These are phyloP conservation scores for Acrocephalus arundinaceus DNA, from an alignment of 2,113 vertebrate genomes.

Conservation along the genomic window DNA sequence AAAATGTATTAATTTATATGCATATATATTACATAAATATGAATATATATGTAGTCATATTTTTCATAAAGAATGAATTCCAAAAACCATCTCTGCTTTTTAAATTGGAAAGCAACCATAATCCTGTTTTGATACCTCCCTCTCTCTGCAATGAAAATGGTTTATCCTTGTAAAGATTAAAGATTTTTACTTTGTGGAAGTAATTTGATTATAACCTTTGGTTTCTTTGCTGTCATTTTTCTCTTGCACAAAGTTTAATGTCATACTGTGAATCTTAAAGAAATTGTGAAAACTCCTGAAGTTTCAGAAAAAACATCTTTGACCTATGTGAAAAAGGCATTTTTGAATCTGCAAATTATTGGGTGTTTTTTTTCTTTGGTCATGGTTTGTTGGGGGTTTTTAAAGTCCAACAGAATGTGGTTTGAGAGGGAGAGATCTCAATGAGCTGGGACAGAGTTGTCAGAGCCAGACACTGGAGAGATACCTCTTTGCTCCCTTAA, in stretches of 20 bases:
- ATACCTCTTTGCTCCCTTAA: constrained; percentile 13
- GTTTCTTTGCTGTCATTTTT: neutral
- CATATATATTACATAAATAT: constrained; percentile 24
- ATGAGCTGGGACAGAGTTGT: neutral
- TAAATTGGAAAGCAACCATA: neutral
- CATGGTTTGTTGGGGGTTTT: neutral
- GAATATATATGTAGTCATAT: neutral
- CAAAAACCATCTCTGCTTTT: neutral
- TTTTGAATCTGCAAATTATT: neutral
- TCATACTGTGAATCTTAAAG: neutral
- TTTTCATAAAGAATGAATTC: neutral
- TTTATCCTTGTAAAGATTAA: neutral
- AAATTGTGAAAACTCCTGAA: neutral
- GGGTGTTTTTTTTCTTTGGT: accelerated
- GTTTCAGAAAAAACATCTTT: neutral
- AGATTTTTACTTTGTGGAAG: neutral
- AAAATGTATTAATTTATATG: neutral
- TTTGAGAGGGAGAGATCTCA: neutral
- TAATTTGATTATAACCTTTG: neutral
- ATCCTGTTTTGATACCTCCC: neutral
- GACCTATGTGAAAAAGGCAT: neutral
- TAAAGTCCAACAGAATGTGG: neutral
- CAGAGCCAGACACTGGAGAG: neutral
- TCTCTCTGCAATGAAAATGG: neutral
- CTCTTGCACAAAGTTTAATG: neutral